Conservation (phyloP, 2,888 invertebrate species). For the Metalampra italica region DNA sequence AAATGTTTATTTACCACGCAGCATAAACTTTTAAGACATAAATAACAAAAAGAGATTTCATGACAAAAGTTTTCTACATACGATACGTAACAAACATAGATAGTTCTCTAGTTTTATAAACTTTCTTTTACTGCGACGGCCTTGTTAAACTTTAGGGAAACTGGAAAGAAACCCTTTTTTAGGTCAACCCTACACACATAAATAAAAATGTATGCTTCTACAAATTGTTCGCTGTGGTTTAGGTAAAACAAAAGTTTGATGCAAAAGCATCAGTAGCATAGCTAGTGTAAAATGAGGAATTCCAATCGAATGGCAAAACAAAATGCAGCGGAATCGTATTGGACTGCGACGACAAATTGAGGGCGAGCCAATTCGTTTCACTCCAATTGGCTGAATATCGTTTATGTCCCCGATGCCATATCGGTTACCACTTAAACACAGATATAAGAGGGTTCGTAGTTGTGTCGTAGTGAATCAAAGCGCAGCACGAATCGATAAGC, state of each 20-base stretch:
- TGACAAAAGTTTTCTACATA: constrained; percentile 40
- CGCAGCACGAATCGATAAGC: constrained; percentile 15
- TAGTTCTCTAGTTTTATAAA: constrained; percentile 50
- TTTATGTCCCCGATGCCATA: constrained; percentile 65
- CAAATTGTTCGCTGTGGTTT: background rate
- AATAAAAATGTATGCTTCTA: constrained; percentile 30
- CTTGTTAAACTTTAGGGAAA: constrained; percentile 52
- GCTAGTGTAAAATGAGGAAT: constrained; percentile 32
- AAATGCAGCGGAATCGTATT: constrained; percentile 66
- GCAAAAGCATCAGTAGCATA: background rate
- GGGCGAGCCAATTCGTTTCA: constrained; percentile 77
- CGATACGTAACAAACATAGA: constrained; percentile 39
- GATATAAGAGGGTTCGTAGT: constrained; percentile 27
- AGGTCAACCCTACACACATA: constrained; percentile 39
- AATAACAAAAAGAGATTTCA: constrained; percentile 51
- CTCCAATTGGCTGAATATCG: constrained; percentile 75
- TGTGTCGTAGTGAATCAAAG: constrained; percentile 52
- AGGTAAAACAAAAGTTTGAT: background rate
- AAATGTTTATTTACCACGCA: constrained; percentile 51
- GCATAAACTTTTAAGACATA: constrained; percentile 50
- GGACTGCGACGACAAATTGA: constrained; percentile 63
- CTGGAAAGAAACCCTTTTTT: constrained; percentile 40
- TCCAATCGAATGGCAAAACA: constrained; percentile 50
- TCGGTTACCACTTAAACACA: constrained; percentile 35
- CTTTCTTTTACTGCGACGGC: constrained; percentile 39